Evolutionary conservation across 2,888 invertebrate genomes (phyloP), one percentile per base, ranked within the genome.

Genomic region (Ichneumoninae sp.): DNA sequence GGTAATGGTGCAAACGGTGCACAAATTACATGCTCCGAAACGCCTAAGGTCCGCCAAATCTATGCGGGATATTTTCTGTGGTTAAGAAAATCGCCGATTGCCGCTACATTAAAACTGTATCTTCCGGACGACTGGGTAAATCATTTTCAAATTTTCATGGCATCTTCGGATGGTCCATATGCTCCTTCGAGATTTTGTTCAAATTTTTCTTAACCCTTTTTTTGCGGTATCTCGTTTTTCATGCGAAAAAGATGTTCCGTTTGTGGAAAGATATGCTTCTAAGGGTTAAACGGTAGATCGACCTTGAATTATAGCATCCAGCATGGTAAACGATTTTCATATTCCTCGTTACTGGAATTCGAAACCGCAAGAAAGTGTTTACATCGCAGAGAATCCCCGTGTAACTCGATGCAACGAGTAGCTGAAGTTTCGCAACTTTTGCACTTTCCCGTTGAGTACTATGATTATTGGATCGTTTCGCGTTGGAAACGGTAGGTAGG

Each of bases 381-480:
- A 10, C 52, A 68, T 72, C 22, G 54, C 50, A 13, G 57, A 70
- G 66, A 71, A 79, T 75, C n/a, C 36, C 7, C 30, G 26, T 74
- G 7, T 57, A 78, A 69, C 72, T 78, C 57, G 71, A 40, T 40
- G 65, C 66, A 79, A 74, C 57, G 60, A 47, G 22, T 65, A 44
- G 79, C 72, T 36, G 33, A 16, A 66, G 79, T 47, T 75, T 83
- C 50, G 80, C 76, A 76, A 76, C 76, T 80, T 83, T 80, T 83
- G 47, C 65, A 76, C 80, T 76, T 77, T 80, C 80, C 74, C 72
- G 62, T 76, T 68, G 76, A 80, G 76, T 72, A 83, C 83, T 83
- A 80, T 83, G 47, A 83, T 83, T 80, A 83, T 80, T 80, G 83
- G 68, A 80, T 75, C 68, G 80, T 80, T 75, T 52, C 68, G 71